phyloP scores from a whole-genome alignment of 2,797 vertebrate genomes.

The Coccyzus lansbergi region DNA sequence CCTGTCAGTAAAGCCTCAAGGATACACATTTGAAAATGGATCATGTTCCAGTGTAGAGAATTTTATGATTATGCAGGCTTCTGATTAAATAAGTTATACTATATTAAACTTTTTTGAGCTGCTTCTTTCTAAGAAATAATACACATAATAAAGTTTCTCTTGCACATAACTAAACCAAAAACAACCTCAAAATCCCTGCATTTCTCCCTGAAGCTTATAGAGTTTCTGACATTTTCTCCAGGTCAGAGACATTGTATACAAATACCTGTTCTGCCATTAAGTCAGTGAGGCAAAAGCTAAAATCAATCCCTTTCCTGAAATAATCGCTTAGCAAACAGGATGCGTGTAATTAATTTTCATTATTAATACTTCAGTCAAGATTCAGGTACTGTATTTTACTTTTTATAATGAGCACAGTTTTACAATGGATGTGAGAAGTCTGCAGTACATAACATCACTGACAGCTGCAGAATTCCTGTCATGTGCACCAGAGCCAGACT shows the following conservation, averaged over 20 bases:
- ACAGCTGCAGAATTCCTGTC: slow-evolving; percentile 35
- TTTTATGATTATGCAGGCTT: not conserved
- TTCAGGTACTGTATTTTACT: slow-evolving; percentile 53
- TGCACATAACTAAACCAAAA: not conserved
- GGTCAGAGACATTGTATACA: slow-evolving; percentile 46
- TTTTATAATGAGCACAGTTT: slow-evolving; percentile 63
- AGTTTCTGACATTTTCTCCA: slow-evolving; percentile 45
- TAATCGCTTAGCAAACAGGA: slow-evolving; percentile 69
- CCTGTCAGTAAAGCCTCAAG: not conserved
- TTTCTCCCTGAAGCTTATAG: not conserved
- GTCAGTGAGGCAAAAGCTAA: slow-evolving; percentile 47
- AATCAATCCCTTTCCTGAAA: slow-evolving; percentile 52
- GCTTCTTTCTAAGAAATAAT: not conserved
- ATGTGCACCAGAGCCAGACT: slow-evolving; percentile 31
- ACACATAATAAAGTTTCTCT: not conserved
- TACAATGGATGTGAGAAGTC: slow-evolving; percentile 49
- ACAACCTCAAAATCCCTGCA: not conserved
- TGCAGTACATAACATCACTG: slow-evolving; percentile 16
- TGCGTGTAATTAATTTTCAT: slow-evolving; percentile 70
- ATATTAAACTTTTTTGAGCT: not conserved
- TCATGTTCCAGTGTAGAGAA: not conserved
- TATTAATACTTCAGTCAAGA: slow-evolving; percentile 71
- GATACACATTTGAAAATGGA: not conserved
- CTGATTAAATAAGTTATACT: not conserved
- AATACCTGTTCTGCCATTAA: slow-evolving; percentile 55